Evolutionary conservation across 2,888 invertebrate species (phyloP).

Genomic region (Melinaea menophilus): DNA sequence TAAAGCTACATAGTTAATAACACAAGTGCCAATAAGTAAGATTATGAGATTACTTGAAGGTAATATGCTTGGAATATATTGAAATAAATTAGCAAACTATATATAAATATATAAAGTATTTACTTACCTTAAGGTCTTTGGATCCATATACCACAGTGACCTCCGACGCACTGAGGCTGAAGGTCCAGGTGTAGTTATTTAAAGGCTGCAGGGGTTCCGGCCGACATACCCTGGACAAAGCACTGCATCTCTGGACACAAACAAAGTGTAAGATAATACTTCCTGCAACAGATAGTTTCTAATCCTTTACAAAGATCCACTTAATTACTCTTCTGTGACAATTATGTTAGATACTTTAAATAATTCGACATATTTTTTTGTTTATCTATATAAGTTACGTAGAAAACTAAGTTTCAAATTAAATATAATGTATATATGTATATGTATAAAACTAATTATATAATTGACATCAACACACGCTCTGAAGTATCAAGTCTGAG

Average conservation of each 20-base stretch:
- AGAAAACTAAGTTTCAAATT: not conserved
- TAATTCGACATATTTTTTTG: too few relatives aligned
- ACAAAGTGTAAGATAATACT: constrained; percentile 75
- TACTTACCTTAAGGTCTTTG: not conserved
- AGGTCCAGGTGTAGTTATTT: constrained; percentile 60
- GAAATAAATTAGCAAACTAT: not conserved
- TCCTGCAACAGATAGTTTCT: constrained; percentile 66
- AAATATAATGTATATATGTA: not conserved
- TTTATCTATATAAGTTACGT: too few relatives aligned
- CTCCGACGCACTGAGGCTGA: constrained; percentile 51
- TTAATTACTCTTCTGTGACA: too few relatives aligned
- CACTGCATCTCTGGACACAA: constrained; percentile 55
- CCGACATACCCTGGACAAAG: constrained; percentile 62
- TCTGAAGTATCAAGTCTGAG: constrained; percentile 1
- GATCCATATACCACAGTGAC: constrained; percentile 9
- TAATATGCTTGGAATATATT: too few relatives aligned
- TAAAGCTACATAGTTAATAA: constrained; percentile 11
- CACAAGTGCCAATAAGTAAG: too few relatives aligned
- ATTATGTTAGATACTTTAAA: too few relatives aligned
- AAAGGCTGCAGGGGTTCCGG: constrained; percentile 63
- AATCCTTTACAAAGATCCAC: constrained; percentile 42
- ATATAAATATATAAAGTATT: not conserved
- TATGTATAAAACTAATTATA: not conserved
- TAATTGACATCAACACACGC: not conserved
- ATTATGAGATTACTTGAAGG: too few relatives aligned